A percentile compares a stretch with the other conserved stretches of the same genome.
Evolutionary conservation across 2,797 vertebrate species (phyloP).

Genomic region (Crocodylus rhombifer): DNA sequence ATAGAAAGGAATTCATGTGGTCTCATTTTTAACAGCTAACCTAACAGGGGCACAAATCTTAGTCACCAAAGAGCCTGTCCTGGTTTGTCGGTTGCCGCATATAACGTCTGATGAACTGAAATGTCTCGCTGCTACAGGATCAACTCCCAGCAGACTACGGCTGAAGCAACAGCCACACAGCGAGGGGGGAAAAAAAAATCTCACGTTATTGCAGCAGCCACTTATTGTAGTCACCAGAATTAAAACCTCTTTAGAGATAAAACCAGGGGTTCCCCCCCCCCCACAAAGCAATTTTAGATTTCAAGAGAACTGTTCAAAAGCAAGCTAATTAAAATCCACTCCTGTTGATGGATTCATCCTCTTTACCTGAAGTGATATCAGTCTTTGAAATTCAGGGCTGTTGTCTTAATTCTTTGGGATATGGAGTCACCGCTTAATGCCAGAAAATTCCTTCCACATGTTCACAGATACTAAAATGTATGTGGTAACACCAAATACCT

Average conservation of each 20-base stretch:
- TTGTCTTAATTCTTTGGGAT: slow-evolving; percentile 54
- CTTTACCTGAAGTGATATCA: slow-evolving; percentile 7
- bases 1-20: slow-evolving; percentile 50
- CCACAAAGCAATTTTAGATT: slow-evolving; percentile 50
- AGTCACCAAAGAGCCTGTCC: slow-evolving; percentile 52
- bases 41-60: slow-evolving; percentile 64
- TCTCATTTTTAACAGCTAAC: slow-evolving; percentile 54
- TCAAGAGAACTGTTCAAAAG: slow-evolving; percentile 58
- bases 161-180: slow-evolving; percentile 51
- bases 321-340: slow-evolving; percentile 51
- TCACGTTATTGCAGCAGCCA: slow-evolving; percentile 15
- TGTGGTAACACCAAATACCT: slow-evolving; percentile 39
- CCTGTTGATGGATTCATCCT: slow-evolving; percentile 57
- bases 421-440: slow-evolving; percentile 35
- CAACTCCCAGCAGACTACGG: slow-evolving; percentile 48
- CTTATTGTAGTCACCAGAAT: slow-evolving; percentile 19
- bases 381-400: slow-evolving; percentile 55
- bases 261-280: background rate
- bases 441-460: slow-evolving; percentile 2
- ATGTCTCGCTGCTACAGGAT: slow-evolving; percentile 36
- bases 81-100: slow-evolving; percentile 50
- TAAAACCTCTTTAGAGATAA: slow-evolving; percentile 55
- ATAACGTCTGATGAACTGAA: slow-evolving; percentile 44
- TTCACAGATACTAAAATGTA: slow-evolving; percentile 18
- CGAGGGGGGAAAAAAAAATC: slow-evolving; percentile 7